Evolutionary conservation across 1,140 invertebrate species (phyloP).

Genomic region (Hydropsyche tenuis): DNA sequence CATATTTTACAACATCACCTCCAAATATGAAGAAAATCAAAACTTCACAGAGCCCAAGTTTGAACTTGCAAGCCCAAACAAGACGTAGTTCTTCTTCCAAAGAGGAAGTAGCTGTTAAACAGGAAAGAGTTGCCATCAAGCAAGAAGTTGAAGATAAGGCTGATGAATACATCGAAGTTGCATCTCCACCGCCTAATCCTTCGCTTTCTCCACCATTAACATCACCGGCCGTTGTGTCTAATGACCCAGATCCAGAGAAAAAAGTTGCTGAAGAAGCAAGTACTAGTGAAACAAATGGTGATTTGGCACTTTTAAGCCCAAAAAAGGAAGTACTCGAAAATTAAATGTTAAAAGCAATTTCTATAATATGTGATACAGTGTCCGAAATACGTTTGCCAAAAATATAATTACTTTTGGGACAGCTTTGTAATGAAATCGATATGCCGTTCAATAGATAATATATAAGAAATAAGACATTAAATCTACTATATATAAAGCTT

Average conservation of each 20-base stretch:
- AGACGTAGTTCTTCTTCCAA: constrained; percentile 4
- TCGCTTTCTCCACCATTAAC: too few relatives aligned
- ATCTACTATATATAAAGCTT: too few relatives aligned
- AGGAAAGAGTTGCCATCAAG: constrained; percentile 41
- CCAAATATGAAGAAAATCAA: constrained; percentile 46
- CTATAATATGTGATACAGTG: too few relatives aligned
- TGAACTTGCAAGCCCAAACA: constrained; percentile 38
- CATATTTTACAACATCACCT: constrained; percentile 42
- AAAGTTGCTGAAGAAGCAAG: constrained; percentile 20
- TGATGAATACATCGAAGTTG: constrained; percentile 49
- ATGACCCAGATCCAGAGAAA: constrained; percentile 22
- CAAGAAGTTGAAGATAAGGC: constrained; percentile 46
- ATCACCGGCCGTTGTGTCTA: not conserved
- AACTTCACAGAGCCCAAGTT: constrained; percentile 43
- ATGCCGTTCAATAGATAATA: too few relatives aligned
- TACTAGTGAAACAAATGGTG: constrained; percentile 34
- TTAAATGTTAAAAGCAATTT: constrained; percentile 12
- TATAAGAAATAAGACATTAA: too few relatives aligned
- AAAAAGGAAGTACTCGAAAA: constrained; percentile 47
- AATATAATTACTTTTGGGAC: too few relatives aligned
- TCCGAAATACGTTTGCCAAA: too few relatives aligned
- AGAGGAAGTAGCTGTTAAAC: constrained; percentile 32
- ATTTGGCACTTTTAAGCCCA: constrained; percentile 40
- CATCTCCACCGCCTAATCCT: constrained; percentile 34
- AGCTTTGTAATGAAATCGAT: too few relatives aligned